These are phyloP conservation scores for Aphelinus certus DNA, from an alignment of 1,140 invertebrate genomes.

Conservation along the genomic window DNA sequence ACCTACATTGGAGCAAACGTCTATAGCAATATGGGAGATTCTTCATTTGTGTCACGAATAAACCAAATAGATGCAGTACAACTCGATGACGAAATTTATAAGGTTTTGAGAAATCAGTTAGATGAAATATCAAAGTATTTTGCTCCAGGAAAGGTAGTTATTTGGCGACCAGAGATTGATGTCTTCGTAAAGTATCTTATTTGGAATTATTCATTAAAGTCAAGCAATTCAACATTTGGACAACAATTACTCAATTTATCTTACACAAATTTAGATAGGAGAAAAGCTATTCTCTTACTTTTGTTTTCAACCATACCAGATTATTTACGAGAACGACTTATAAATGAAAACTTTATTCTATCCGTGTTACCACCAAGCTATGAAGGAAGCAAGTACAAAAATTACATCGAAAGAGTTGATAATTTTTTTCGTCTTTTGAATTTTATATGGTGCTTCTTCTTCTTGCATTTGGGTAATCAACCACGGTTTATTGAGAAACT, in stretches of 20 bases:
- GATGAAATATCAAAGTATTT: conserved; percentile 52
- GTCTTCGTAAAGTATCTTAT: conserved; percentile 54
- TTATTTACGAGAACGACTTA: conserved; percentile 53
- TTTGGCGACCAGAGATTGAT: conserved; percentile 59
- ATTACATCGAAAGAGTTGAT: conserved; percentile 46
- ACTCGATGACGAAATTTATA: conserved; percentile 60
- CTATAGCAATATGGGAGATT: conserved; percentile 44
- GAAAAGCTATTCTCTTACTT: conserved; percentile 56
- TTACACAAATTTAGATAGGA: conserved; percentile 52
- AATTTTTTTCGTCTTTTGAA: conserved; percentile 51
- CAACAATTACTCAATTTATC: conserved; percentile 59
- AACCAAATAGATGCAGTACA: conserved; percentile 62
- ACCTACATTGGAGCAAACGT: no score
- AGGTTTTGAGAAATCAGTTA: conserved; percentile 52
- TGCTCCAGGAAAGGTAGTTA: conserved; percentile 49
- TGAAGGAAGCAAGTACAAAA: conserved; percentile 41
- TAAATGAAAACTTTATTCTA: conserved; percentile 38
- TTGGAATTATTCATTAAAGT: conserved; percentile 58
- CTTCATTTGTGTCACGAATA: conserved; percentile 57
- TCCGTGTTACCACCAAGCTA: conserved; percentile 22
- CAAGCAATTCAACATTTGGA: conserved; percentile 57
- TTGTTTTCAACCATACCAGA: conserved; percentile 50
- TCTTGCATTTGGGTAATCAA: conserved; percentile 57
- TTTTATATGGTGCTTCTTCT: conserved; percentile 57
- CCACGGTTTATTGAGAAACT: conserved; percentile 54